Conservation (phyloP, 2,113 vertebrate genomes). For the Cyphomyrus plagiostoma region DNA sequence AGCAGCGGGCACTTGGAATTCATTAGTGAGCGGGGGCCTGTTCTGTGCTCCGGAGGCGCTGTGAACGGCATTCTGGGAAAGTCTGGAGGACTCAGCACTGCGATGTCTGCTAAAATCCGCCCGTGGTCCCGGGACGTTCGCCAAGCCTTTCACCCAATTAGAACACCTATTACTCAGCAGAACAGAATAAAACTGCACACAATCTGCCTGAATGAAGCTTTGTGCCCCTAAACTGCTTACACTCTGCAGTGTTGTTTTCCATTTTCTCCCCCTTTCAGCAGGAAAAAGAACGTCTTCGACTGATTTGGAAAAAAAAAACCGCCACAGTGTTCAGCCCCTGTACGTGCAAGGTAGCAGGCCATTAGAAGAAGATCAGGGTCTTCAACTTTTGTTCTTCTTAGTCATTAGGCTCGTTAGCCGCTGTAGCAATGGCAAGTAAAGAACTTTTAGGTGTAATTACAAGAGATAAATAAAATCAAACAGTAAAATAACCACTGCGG, state of each 20-base stretch:
- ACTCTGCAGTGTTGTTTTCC: neutral
- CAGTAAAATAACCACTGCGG: neutral
- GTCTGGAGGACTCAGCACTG: slow-evolving; percentile 15
- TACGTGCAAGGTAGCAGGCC: neutral
- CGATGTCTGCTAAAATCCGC: neutral
- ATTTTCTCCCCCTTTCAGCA: neutral
- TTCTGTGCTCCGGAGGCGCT: neutral
- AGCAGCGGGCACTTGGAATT: neutral
- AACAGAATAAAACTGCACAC: slow-evolving; percentile 30
- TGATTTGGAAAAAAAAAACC: neutral
- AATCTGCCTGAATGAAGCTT: slow-evolving; percentile 30
- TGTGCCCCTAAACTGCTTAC: slow-evolving; percentile 21
- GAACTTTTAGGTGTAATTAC: neutral
- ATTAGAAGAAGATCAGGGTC: neutral
- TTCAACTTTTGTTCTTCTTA: neutral
- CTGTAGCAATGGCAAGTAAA: neutral
- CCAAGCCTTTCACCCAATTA: slow-evolving; percentile 35
- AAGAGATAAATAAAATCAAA: neutral
- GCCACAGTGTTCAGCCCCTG: neutral
- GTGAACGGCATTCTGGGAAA: neutral
- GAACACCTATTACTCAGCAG: slow-evolving; percentile 38
- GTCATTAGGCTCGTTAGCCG: neutral
- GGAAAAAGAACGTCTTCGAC: neutral
- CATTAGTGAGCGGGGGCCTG: neutral
- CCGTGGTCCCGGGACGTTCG: slow-evolving; percentile 19